Evolutionary conservation across 2,888 invertebrate genomes (phyloP).

Genomic region (Bombylius discolor): DNA sequence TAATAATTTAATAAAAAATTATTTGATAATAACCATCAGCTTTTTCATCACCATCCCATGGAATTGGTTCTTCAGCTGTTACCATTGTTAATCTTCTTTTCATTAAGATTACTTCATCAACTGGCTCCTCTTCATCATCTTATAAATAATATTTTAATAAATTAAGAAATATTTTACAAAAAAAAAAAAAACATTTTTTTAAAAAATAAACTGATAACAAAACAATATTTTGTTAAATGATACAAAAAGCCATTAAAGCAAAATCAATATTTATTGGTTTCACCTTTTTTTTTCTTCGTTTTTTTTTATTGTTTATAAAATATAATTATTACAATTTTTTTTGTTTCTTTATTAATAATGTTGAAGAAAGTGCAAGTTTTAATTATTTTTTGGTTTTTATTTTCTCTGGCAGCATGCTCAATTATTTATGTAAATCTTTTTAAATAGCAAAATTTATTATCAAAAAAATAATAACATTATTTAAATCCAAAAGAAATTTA

Average conservation of each 20-base stretch:
- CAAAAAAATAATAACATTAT: no score
- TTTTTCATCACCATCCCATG: constrained; percentile 22
- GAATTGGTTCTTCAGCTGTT: constrained; percentile 25
- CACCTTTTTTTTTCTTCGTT: no score
- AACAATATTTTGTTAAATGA: not conserved
- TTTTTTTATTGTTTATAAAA: no score
- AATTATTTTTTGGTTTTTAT: no score
- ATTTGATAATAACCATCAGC: constrained; percentile 23
- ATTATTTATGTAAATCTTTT: no score
- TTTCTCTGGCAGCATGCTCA: no score
- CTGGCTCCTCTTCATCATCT: constrained; percentile 16
- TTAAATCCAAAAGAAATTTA: no score
- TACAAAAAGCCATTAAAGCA: constrained; percentile 2
- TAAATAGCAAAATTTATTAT: no score
- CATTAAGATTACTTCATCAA: constrained; percentile 21
- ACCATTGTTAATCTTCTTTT: constrained; percentile 33
- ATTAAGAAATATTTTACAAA: not conserved
- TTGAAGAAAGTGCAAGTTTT: no score
- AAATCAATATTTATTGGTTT: not conserved
- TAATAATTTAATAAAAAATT: no score
- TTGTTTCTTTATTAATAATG: no score
- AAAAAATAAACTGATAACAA: not conserved
- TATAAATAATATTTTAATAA: not conserved
- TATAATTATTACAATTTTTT: no score
- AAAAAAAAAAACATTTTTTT: not conserved